A percentile compares a stretch with the other conserved stretches of the same genome.
Evolutionary conservation across 2,113 vertebrate species (phyloP).

Genomic region (Lagopus leucura): DNA sequence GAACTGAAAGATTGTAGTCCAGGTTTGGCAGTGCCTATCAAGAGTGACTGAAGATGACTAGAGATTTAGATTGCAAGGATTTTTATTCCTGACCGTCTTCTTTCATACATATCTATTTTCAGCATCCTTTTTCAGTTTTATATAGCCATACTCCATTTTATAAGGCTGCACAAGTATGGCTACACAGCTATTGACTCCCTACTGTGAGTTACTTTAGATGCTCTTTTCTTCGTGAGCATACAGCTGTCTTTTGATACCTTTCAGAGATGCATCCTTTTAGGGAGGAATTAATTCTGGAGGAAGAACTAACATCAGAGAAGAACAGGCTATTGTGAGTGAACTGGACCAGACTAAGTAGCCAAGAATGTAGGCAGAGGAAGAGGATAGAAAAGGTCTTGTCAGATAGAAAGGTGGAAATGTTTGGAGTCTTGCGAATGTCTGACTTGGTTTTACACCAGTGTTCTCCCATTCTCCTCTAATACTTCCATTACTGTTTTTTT

Average conservation of each 20-base stretch:
- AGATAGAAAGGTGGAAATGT: not conserved
- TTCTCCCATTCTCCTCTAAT: rapidly evolving
- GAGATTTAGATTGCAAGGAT: not conserved
- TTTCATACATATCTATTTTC: not conserved
- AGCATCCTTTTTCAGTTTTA: not conserved
- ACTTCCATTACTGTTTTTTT: not conserved
- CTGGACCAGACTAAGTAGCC: not conserved
- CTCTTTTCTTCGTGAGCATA: not conserved
- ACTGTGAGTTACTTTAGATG: not conserved
- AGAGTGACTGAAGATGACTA: not conserved
- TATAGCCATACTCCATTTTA: not conserved
- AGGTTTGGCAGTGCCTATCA: not conserved
- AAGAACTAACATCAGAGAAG: not conserved
- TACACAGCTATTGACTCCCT: not conserved
- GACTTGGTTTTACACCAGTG: not conserved
- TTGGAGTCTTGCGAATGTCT: not conserved
- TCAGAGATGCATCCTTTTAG: not conserved
- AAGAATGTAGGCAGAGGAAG: not conserved
- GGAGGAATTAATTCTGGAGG: not conserved
- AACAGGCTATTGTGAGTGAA: not conserved
- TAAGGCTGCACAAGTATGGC: not conserved
- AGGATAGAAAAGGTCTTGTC: not conserved
- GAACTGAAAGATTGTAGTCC: not conserved
- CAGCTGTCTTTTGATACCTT: not conserved
- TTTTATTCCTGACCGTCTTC: not conserved